phyloP scores from a whole-genome alignment of 2,888 invertebrate species.

The Drosophila testacea region DNA sequence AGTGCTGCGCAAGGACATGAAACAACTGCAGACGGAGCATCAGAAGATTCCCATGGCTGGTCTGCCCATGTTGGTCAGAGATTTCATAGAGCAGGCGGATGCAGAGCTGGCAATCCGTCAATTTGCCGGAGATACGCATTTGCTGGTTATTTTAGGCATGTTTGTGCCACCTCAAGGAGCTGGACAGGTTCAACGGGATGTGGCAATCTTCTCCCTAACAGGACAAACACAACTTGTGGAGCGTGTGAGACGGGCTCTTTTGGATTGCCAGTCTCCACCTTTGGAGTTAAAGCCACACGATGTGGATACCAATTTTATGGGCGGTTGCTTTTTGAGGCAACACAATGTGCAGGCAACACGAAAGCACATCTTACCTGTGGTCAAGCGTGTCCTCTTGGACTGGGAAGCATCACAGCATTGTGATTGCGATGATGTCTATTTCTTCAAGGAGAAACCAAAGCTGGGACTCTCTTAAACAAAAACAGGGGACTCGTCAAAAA shows the following conservation, averaged over 20 bases:
- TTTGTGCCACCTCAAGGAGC: constrained; percentile 84
- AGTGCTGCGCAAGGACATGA: constrained; percentile 91
- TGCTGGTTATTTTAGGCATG: constrained; percentile 88
- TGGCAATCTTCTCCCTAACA: constrained; percentile 86
- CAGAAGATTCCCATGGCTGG: constrained; percentile 87
- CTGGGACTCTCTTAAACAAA: constrained; percentile 59
- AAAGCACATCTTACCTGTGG: constrained; percentile 89
- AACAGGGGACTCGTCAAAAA: no score
- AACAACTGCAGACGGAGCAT: constrained; percentile 87
- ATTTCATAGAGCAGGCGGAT: constrained; percentile 76
- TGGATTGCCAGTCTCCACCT: constrained; percentile 49
- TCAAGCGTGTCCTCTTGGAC: constrained; percentile 85
- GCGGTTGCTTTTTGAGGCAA: constrained; percentile 87
- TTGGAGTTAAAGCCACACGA: constrained; percentile 84
- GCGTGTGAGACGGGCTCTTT: constrained; percentile 66
- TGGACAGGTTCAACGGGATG: constrained; percentile 86
- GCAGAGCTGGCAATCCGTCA: constrained; percentile 86
- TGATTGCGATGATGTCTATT: constrained; percentile 66
- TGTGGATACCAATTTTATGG: constrained; percentile 80
- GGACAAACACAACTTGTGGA: constrained; percentile 49
- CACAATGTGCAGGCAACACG: constrained; percentile 88
- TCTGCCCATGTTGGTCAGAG: constrained; percentile 79
- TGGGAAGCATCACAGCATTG: constrained; percentile 55
- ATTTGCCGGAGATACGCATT: constrained; percentile 85
- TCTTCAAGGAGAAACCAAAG: constrained; percentile 69